Base-by-base conservation (phyloP, 2,113 vertebrate genomes). In the Astur gentilis region DNA sequence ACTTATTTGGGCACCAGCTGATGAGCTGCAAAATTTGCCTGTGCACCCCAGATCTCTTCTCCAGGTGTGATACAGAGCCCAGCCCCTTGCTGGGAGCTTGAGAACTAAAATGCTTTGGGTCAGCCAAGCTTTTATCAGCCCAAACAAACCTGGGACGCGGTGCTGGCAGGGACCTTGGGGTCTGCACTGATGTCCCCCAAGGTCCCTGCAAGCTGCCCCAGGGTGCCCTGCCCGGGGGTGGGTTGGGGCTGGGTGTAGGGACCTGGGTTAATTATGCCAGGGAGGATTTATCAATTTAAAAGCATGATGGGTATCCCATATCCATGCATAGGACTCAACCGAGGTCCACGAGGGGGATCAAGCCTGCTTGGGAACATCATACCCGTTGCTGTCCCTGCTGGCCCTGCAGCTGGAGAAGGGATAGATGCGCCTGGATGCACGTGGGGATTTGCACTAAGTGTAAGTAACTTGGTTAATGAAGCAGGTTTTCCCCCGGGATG, bases 241-340 rank as follows among this genome's bases (percentile, higher is more conserved):
- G 20, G 27, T 49, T 7, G 0, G 34, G 25, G 13, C 9, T 19
- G 72, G 26, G 18, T 45, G 32, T 19, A 26, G 1, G 44, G 65
- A n/a, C 9, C 25, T 11, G 34, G 23, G 6, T 58, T 40, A 69
- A 77, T 54, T 54, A 54, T 16, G 13, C 49, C 29, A 8, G 20
- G 45, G 23, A n/a, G 49, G 19, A 65, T 26, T 69, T 27, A 19
- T 17, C 26, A 2, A 5, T 26, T 27, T 42, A 10, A 47, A 94
- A 65, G 4, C 11, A 3, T 1, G 8, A 19, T 23, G 45, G 26
- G 38, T 11, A 15, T 16, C 57, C 27, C 40, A 38, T 4, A 26
- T 7, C 69, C 38, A 23, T 1, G 6, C 0, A 0, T 2, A n/a
- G 20, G 40, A 27, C 45, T 7, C 10, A 6, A 31, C 31, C 5